Evolutionary conservation across 2,797 vertebrate genomes (phyloP), one percentile per base, ranked within the genome.

Genomic region (Tympanoctomys barrerae): DNA sequence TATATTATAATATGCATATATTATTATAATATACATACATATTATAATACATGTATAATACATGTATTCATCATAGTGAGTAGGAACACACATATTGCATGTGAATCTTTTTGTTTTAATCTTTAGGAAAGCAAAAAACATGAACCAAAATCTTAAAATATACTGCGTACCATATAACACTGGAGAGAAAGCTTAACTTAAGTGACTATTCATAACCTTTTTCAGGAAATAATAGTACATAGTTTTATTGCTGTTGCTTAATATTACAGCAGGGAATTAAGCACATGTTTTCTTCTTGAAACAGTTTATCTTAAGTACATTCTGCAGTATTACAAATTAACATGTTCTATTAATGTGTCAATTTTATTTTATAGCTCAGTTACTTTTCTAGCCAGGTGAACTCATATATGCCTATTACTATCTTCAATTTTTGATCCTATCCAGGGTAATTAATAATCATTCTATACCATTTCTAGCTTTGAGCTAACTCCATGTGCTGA

Each of bases 351-450:
- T 94, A 92, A 94, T 92, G 24, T 46, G n/a, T 97, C 95, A 52
- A 96, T 96, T 97, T 97, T 28, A 85, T 97, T 97, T 97, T 64
- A 82, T 61, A 96, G 10, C 4, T 68, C 92, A 62, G 42, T 79
- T 97, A 19, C 84, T 95, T 96, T 97, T 89, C n/a, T 84, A 31
- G 61, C 57, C 68, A 97, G 89, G 70, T 33, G 89, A 97, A 54
- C 26, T 80, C 96, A 75, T 75, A 80, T 24, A 5, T 64, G 57
- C 66, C 7, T 92, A 82, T 86, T 87, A 97, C 66, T 31, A 94
- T 13, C 26, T 92, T 94, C 64, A 0, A 64, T 62, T 94, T 97
- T 94, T 85, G 97, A 97, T 89, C 22, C 28, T 75, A 77, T 97
- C 89, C 96, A 97, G 66, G 78, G 14, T 26, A 94, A 14, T 77